Conservation (phyloP, 2,888 invertebrate species). For the Ormyrus pomaceus region DNA sequence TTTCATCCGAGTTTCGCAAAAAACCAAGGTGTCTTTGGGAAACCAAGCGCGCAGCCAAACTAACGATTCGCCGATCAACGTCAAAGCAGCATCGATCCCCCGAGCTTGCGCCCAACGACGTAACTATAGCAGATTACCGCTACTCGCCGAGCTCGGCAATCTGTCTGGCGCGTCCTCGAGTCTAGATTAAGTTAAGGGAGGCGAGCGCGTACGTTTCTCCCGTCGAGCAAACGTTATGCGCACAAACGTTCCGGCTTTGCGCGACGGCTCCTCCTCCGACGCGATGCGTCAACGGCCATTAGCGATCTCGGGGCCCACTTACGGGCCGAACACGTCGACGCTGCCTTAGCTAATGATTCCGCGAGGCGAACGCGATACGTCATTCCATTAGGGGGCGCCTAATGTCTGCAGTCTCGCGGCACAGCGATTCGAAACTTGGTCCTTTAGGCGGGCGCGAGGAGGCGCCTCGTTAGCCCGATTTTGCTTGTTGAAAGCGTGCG, state of each 20-base stretch:
- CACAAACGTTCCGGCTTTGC: background rate
- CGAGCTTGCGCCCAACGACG: background rate
- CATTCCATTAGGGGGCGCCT: background rate
- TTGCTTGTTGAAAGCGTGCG: no score
- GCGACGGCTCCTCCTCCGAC: constrained; percentile 24
- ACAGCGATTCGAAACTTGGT: no score
- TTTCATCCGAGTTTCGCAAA: no score
- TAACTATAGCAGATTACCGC: constrained; percentile 20
- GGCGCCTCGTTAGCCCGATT: no score
- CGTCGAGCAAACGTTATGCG: background rate
- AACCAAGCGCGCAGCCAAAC: no score
- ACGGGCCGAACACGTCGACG: constrained; percentile 12
- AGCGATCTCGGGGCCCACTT: constrained; percentile 38
- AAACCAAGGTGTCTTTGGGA: no score
- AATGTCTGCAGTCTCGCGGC: background rate
- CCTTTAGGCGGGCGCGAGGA: no score
- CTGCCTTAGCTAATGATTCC: constrained; percentile 26
- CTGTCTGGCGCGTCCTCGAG: background rate
- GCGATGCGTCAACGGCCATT: constrained; percentile 45
- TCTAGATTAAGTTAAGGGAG: constrained; percentile 30
- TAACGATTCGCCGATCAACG: no score
- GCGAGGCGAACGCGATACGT: constrained; percentile 3
- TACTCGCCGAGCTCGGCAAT: background rate
- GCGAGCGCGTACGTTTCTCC: background rate
- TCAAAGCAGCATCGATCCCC: no score